Evolutionary conservation across 2,888 invertebrate genomes (phyloP).

Genomic region (Cordilura impudica): DNA sequence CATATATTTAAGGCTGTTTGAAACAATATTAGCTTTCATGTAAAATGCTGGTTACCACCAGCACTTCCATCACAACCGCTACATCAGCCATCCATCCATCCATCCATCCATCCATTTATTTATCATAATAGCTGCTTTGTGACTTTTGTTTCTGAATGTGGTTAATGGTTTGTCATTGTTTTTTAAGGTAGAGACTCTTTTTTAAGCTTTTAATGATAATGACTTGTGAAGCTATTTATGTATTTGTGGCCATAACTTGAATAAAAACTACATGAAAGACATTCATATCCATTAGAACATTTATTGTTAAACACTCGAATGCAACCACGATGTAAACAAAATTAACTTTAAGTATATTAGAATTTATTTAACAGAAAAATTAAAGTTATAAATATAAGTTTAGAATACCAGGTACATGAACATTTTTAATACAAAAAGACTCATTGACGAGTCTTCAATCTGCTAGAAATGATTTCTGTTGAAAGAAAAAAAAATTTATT

Average conservation of each 20-base stretch:
- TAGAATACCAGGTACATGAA: too few species aligned
- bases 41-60: slow-evolving; percentile 17
- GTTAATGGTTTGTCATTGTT: slow-evolving; percentile 48
- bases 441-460: too few species aligned
- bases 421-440: too few species aligned
- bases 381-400: too few species aligned
- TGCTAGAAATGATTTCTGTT: too few species aligned
- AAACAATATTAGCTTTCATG: slow-evolving; percentile 20
- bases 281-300: neutral
- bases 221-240: slow-evolving; percentile 39
- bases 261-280: neutral
- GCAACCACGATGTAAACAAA: too few species aligned
- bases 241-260: slow-evolving; percentile 1
- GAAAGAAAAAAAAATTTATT: too few species aligned
- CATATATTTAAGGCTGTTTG: slow-evolving; percentile 37
- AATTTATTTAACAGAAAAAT: too few species aligned
- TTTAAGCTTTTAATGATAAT: slow-evolving; percentile 49
- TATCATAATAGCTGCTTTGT: slow-evolving; percentile 20
- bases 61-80: neutral
- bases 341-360: too few species aligned
- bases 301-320: neutral
- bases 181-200: neutral
- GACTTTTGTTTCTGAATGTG: slow-evolving; percentile 35
- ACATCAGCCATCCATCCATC: slow-evolving; percentile 26
- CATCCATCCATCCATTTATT: slow-evolving; percentile 15